Evolutionary conservation across 1,140 invertebrate genomes (phyloP).

Genomic region (Akabosia matsudoensis): DNA sequence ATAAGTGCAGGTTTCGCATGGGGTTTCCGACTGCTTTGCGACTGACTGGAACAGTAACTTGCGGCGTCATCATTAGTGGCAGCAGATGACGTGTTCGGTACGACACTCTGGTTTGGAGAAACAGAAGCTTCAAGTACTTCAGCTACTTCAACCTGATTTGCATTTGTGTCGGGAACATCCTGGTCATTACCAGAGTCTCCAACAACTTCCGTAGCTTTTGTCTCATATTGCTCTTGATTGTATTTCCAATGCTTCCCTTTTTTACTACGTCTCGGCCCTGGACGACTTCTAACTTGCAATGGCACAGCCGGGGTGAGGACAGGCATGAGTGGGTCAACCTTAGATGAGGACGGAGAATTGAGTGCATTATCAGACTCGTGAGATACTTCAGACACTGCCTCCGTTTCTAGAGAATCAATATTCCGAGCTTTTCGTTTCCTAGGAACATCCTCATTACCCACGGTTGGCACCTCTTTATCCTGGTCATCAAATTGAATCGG

Average conservation of each 20-base stretch:
- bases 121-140: not conserved
- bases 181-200: not conserved
- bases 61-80: not conserved
- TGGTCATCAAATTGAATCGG: not conserved
- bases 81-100: not conserved
- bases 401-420: too few relatives aligned
- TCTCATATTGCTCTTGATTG: too few relatives aligned
- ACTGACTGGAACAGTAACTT: not conserved
- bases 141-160: not conserved
- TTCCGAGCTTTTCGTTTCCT: too few relatives aligned
- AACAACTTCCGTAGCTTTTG: too few relatives aligned
- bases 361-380: not conserved
- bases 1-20: not conserved
- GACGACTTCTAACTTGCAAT: not conserved
- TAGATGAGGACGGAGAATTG: too few relatives aligned
- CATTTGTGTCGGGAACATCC: not conserved
- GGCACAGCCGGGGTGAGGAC: not conserved
- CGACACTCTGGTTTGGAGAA: not conserved
- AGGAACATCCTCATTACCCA: too few relatives aligned
- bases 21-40: not conserved
- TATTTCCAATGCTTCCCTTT: not conserved
- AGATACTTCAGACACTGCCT: too few relatives aligned
- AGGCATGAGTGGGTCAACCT: not conserved
- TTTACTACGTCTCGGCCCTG: not conserved
- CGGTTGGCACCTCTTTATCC: too few relatives aligned